Conservation (phyloP, 2,797 vertebrate species). For the Xenentodon cancila region DNA sequence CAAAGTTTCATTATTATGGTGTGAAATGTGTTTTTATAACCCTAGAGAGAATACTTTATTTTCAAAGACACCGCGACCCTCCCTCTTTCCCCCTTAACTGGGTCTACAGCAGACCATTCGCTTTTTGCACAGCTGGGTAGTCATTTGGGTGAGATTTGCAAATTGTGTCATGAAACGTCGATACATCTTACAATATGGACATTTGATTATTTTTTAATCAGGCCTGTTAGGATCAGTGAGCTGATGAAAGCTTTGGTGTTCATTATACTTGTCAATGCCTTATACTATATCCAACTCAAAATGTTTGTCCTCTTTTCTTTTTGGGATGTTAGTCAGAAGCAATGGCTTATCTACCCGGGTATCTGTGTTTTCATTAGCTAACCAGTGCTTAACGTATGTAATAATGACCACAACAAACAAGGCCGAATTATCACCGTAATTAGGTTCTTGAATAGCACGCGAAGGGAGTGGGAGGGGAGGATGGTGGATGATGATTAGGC, state of each 20-base stretch:
- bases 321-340: conserved; percentile 17
- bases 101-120: too few relatives aligned
- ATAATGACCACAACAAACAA: conserved; percentile 65
- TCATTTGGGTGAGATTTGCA: conserved; percentile 1
- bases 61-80: too few relatives aligned
- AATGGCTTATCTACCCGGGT: conserved; percentile 28
- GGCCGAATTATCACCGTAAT: conserved; percentile 68
- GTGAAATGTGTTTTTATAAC: too few relatives aligned
- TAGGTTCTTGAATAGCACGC: conserved; percentile 60
- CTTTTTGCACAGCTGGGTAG: neutral
- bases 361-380: conserved; percentile 60
- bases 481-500: conserved; percentile 45
- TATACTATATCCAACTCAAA: neutral
- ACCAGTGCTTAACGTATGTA: conserved; percentile 40
- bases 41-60: too few relatives aligned
- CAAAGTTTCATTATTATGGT: too few relatives aligned
- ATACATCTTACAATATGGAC: neutral
- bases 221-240: conserved; percentile 41
- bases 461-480: conserved; percentile 35
- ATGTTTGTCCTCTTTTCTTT: conserved; percentile 10
- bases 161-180: neutral
- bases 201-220: conserved; percentile 39
- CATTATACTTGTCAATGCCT: conserved; percentile 29
- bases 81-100: too few relatives aligned
- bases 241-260: conserved; percentile 22